phyloP scores from a whole-genome alignment of 2,888 invertebrate genomes.

The Pomacea canaliculata region DNA sequence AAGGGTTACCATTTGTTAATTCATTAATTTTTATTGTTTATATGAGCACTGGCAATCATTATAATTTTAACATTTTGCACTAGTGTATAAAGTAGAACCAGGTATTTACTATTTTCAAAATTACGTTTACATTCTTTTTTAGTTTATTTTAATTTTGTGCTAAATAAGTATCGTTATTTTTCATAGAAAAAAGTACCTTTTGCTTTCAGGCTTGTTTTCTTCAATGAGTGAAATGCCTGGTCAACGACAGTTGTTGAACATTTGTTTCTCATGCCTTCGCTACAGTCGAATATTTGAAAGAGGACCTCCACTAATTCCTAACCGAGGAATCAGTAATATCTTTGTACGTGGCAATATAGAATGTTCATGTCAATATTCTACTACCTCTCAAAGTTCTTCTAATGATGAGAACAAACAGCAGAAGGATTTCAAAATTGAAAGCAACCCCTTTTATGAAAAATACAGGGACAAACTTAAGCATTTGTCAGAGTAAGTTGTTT shows the following conservation, averaged over 20 bases:
- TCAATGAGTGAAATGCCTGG: slow-evolving; percentile 23
- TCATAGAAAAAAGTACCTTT: no score
- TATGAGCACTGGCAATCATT: no score
- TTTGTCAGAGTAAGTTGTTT: slow-evolving; percentile 34
- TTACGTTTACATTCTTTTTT: no score
- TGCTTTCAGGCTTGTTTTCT: no score
- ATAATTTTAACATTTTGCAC: no score
- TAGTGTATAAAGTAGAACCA: no score
- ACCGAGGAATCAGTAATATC: background rate
- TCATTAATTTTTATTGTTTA: no score
- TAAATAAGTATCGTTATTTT: no score
- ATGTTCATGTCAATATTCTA: slow-evolving; percentile 10
- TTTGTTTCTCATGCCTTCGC: slow-evolving; percentile 23
- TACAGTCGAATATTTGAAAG: slow-evolving; percentile 13
- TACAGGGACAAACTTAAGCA: slow-evolving; percentile 59
- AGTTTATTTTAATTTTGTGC: no score
- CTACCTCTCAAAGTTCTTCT: background rate
- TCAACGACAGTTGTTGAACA: slow-evolving; percentile 19
- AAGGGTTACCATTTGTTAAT: no score
- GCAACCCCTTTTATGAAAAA: slow-evolving; percentile 64
- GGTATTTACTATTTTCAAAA: no score
- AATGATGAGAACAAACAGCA: slow-evolving; percentile 8
- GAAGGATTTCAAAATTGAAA: slow-evolving; percentile 30
- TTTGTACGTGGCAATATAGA: slow-evolving; percentile 3
- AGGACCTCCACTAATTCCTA: slow-evolving; percentile 15